Percentiles rank a stretch among this genome's conserved stretches.
phyloP scores from a whole-genome alignment of 2,113 vertebrate genomes.

The Tringa solitaria region DNA sequence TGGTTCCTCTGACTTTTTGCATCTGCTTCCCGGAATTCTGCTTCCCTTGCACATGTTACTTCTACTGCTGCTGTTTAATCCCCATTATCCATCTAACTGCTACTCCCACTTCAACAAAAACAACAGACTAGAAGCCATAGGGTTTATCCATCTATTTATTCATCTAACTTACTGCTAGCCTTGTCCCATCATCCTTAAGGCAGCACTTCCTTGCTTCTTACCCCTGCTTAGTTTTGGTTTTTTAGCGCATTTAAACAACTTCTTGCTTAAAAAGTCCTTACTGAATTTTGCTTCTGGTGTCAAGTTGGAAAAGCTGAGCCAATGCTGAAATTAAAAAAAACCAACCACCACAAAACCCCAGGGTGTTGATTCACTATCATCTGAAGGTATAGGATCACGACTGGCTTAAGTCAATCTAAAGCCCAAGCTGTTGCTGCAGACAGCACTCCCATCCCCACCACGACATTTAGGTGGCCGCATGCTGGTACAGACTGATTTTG shows the following conservation, averaged over 20 bases:
- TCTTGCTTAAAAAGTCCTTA: not conserved
- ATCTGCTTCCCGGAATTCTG: not conserved
- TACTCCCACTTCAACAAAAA: not conserved
- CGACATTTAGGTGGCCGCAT: not conserved
- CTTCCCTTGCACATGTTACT: not conserved
- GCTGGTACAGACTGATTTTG: not conserved
- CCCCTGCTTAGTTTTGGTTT: not conserved
- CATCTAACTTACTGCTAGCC: not conserved
- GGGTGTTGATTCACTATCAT: not conserved
- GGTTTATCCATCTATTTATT: not conserved
- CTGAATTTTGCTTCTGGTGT: not conserved
- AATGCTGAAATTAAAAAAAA: not conserved
- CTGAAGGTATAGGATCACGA: not conserved
- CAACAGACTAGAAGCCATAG: not conserved
- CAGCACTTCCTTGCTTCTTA: not conserved
- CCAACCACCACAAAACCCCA: not conserved
- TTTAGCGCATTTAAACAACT: not conserved
- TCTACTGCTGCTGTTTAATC: not conserved
- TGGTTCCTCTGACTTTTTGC: not conserved
- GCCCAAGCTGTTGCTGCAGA: not conserved
- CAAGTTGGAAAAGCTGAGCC: not conserved
- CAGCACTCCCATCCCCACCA: not conserved
- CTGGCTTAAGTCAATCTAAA: not conserved
- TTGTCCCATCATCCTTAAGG: not conserved
- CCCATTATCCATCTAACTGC: not conserved